Percentiles rank a stretch among this genome's conserved stretches.
Conservation (phyloP, 2,888 invertebrate genomes). For the Rugalucina vietnamica region DNA sequence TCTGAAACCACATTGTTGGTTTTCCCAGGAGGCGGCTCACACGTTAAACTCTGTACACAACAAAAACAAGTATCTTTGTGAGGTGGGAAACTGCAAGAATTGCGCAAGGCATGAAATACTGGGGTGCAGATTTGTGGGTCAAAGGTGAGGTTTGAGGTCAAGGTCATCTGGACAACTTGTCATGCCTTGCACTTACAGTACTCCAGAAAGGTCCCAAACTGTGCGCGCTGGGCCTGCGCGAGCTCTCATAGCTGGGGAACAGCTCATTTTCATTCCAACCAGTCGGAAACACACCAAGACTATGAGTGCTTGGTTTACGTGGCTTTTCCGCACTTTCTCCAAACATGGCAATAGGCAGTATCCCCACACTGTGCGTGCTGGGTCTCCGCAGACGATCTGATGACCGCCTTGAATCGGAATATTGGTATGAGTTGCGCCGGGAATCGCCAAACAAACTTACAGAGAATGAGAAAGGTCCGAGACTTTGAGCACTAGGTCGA, state of each 20-base stretch:
- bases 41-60: not conserved
- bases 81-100: not conserved
- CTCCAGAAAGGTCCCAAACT: slow-evolving; percentile 79
- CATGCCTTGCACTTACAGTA: slow-evolving; percentile 68
- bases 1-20: too few species aligned
- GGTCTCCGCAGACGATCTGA: slow-evolving; percentile 67
- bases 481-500: slow-evolving; percentile 81
- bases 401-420: slow-evolving; percentile 56
- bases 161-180: not conserved
- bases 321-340: slow-evolving; percentile 76
- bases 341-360: slow-evolving; percentile 77
- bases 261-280: slow-evolving; percentile 71
- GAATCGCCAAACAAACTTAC: slow-evolving; percentile 77
- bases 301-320: slow-evolving; percentile 80
- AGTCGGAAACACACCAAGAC: slow-evolving; percentile 76
- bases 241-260: slow-evolving; percentile 63
- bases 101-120: not conserved
- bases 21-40: too few species aligned
- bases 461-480: slow-evolving; percentile 79
- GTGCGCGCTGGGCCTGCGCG: slow-evolving; percentile 73
- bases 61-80: not conserved
- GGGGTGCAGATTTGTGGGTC: not conserved
- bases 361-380: slow-evolving; percentile 78
- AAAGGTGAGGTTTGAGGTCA: not conserved
- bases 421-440: slow-evolving; percentile 60